Evolutionary conservation across 2,888 invertebrate species (phyloP), one percentile per base, ranked within the genome.

Genomic region (Sinodicranocentrus sp.): DNA sequence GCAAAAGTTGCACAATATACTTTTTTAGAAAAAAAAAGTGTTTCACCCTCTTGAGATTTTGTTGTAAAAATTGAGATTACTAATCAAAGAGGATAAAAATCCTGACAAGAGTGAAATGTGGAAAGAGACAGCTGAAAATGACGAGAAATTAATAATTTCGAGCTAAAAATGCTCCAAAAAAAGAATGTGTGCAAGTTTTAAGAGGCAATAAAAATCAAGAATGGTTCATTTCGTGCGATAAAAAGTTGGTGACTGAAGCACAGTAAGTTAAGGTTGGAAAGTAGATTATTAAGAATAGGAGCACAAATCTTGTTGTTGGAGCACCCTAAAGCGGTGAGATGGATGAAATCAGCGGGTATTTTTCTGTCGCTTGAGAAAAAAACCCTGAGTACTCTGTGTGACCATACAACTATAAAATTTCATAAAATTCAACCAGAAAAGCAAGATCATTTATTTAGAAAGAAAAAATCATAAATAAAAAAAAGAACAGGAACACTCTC

Each of bases 281-380:
- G n/a, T n/a, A n/a, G n/a, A n/a, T n/a, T n/a, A n/a, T n/a, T n/a
- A n/a, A n/a, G 33, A 33, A 48, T 10, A 48, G 15, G 15, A 48
- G 48, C 15, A n/a, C 48, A 48, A 48, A 10, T 48, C 15, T 48
- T 48, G 48, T 44, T 0, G 67, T 44, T 43, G 67, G 63, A 23
- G 43, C 67, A 44, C 67, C 67, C 67, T 67, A 10, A 17, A 67
- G 67, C 67, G 25, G 23, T 19, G 67, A 44, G 44, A 67, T 33
- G 19, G 71, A 71, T 72, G 52, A 39, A 61, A 72, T 72, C 72
- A 63, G 61, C 63, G 19, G 61, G 61, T 63, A 63, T 73, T 71
- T 39, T 44, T 59, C 61, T 65, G 72, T 52, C 54, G 28, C 54
- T 68, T 57, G 25, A 26, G 15, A 65, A 52, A 75, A 59, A 59